Evolutionary conservation across 2,888 invertebrate genomes (phyloP).

Genomic region (Rosalia funebris): DNA sequence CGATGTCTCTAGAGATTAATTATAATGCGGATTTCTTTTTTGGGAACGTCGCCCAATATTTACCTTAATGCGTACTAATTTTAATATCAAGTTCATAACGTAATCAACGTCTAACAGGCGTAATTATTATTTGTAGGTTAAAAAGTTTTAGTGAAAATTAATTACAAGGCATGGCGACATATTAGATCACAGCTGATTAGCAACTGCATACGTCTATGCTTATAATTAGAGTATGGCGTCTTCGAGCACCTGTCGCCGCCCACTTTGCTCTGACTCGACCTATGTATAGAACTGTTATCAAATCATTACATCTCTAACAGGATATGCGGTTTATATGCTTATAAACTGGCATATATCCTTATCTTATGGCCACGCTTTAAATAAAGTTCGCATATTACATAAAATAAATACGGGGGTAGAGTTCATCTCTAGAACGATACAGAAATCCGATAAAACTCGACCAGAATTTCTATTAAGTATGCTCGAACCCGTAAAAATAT

Average conservation of each 20-base stretch:
- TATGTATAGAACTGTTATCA: conserved; percentile 40
- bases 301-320: conserved; percentile 36
- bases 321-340: conserved; percentile 2
- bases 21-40: too few relatives aligned
- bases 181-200: conserved; percentile 5
- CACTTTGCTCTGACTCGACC: conserved; percentile 29
- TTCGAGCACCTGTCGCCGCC: conserved; percentile 46
- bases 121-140: too few relatives aligned
- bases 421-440: too few relatives aligned
- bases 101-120: too few relatives aligned
- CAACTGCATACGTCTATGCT: conserved; percentile 24
- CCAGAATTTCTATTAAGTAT: too few relatives aligned
- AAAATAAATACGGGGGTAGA: background rate
- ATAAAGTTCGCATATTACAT: background rate
- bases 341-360: conserved; percentile 5
- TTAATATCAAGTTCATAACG: too few relatives aligned
- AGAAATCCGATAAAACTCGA: too few relatives aligned
- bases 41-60: too few relatives aligned
- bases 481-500: too few relatives aligned
- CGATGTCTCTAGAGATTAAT: too few relatives aligned
- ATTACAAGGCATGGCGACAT: background rate
- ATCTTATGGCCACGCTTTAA: background rate
- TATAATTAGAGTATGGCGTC: conserved; percentile 44
- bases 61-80: too few relatives aligned
- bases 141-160: too few relatives aligned